Conservation (phyloP, 2,888 invertebrate species). For the Eulithis prunata region DNA sequence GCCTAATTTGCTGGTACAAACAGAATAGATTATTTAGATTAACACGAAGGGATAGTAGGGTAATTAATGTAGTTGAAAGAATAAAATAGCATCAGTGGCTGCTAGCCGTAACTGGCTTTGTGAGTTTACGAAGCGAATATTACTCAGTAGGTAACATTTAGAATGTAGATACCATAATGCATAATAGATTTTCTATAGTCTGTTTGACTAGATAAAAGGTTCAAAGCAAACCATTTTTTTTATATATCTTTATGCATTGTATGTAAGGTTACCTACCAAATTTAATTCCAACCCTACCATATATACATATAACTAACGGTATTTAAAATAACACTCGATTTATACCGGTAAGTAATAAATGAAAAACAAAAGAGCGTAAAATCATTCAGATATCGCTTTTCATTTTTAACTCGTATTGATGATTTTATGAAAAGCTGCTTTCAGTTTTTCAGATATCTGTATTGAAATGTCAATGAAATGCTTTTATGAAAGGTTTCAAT, state of each 20-base stretch:
- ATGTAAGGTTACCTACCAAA: too few species aligned
- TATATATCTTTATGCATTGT: too few species aligned
- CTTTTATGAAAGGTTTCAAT: conserved; percentile 2
- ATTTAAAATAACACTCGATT: too few species aligned
- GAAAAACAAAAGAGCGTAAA: background rate
- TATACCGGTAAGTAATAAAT: too few species aligned
- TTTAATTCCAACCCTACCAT: too few species aligned
- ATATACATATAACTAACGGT: too few species aligned
- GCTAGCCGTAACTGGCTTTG: conserved; percentile 27
- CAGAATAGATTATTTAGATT: conserved; percentile 78
- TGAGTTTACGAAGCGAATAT: background rate
- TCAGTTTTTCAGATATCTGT: conserved; percentile 12
- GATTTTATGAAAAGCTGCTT: conserved; percentile 16
- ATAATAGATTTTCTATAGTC: too few species aligned
- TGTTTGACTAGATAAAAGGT: too few species aligned
- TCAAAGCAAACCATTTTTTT: too few species aligned
- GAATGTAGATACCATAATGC: too few species aligned
- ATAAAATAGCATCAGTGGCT: conserved; percentile 52
- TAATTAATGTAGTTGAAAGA: conserved; percentile 63
- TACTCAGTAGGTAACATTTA: too few species aligned
- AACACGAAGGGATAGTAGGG: conserved; percentile 61
- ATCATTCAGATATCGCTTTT: conserved; percentile 5
- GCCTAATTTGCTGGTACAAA: conserved; percentile 66
- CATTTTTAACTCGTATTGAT: conserved; percentile 6
- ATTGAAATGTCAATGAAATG: background rate